phyloP scores from a whole-genome alignment of 53 echinoderm and acorn worm genomes.

The Hippasteria phrygiana region DNA sequence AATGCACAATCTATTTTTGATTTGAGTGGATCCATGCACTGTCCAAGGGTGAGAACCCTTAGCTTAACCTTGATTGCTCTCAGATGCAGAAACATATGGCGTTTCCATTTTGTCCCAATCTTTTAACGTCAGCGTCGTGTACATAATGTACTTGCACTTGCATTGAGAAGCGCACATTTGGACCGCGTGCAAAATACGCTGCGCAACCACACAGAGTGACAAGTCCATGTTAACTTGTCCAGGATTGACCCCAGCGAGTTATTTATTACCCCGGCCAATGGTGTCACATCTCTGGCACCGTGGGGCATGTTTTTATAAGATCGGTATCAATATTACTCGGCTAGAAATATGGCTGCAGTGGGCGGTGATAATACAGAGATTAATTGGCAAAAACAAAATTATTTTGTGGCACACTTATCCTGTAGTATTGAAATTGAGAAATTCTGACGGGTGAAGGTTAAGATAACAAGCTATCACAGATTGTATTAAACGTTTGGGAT shows the following conservation, averaged over 20 bases:
- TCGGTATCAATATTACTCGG: background rate
- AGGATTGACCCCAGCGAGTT: background rate
- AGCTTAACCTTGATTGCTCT: background rate
- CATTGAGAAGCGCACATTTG: background rate
- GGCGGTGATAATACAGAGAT: background rate
- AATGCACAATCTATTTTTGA: background rate
- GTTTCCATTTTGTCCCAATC: background rate
- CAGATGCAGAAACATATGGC: background rate
- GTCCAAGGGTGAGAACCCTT: background rate
- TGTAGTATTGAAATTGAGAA: too few relatives aligned
- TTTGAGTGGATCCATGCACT: background rate
- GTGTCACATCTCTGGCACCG: background rate
- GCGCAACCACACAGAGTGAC: too few relatives aligned
- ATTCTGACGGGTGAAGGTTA: too few relatives aligned
- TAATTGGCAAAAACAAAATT: too few relatives aligned
- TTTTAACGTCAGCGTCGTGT: background rate
- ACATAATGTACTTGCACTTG: background rate
- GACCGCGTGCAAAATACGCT: background rate
- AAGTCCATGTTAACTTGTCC: background rate
- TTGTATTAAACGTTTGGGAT: too few relatives aligned
- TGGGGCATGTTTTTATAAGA: conserved; percentile 8
- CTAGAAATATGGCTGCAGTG: background rate
- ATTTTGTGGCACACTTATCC: too few relatives aligned
- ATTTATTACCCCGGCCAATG: background rate
- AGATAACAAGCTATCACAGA: too few relatives aligned